These are phyloP conservation scores for Melanotaenia nigrans DNA, from an alignment of 2,797 vertebrate genomes.

Conservation along the genomic window DNA sequence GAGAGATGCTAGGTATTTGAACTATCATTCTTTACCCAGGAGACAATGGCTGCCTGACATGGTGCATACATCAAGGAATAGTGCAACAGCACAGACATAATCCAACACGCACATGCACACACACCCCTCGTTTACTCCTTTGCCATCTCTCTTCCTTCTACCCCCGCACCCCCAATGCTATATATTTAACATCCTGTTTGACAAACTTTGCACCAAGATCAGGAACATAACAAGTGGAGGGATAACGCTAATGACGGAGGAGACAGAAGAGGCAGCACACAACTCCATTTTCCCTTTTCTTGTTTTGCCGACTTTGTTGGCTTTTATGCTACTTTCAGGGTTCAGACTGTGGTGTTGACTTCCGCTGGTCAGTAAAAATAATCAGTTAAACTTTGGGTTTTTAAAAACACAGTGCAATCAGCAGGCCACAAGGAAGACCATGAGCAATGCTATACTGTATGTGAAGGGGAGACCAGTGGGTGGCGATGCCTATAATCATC, in stretches of 20 bases:
- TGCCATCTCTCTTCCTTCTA: conserved; percentile 45
- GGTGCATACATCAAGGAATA: conserved; percentile 97
- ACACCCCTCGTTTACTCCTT: conserved; percentile 67
- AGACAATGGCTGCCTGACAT: conserved; percentile 98
- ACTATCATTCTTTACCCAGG: conserved; percentile 99
- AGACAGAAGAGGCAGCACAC: conserved; percentile 19
- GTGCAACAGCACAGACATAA: conserved; percentile 96
- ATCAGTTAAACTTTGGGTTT: conserved; percentile 29
- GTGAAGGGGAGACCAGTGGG: conserved; percentile 65
- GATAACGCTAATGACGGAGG: conserved; percentile 32
- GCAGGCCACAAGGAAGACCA: conserved; percentile 47
- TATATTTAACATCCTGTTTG: conserved; percentile 96
- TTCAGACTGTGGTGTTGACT: conserved; percentile 21
- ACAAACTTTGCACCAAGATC: conserved; percentile 90
- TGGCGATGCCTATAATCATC: conserved; percentile 78
- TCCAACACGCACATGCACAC: conserved; percentile 80
- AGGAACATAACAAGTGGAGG: conserved; percentile 64
- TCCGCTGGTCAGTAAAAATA: conserved; percentile 29
- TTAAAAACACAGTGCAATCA: conserved; percentile 53
- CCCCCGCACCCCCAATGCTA: conserved; percentile 73
- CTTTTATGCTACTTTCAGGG: not conserved
- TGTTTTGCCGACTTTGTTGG: conserved; percentile 38
- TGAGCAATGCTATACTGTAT: conserved; percentile 53
- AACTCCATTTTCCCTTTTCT: conserved; percentile 23
- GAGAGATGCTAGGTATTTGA: conserved; percentile 99